Percentiles rank a stretch among this genome's conserved stretches.
These are phyloP conservation scores for Leptinotarsa tumamoca DNA, from an alignment of 2,888 invertebrate species.

Conservation along the genomic window DNA sequence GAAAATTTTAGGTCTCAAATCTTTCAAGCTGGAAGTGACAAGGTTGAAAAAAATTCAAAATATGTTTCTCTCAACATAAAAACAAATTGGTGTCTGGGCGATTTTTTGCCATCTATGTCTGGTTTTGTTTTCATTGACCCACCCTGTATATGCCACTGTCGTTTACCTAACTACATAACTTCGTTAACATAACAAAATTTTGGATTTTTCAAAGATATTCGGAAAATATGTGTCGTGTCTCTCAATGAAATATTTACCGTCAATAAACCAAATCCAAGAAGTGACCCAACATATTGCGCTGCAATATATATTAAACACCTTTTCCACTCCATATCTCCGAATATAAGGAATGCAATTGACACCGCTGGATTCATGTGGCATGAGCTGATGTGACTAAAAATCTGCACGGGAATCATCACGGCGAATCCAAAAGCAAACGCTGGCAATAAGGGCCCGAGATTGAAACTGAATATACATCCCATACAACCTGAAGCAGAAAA, in stretches of 20 bases:
- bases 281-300: conserved; percentile 43
- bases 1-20: no score
- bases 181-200: no score
- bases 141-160: no score
- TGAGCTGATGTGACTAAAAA: conserved; percentile 37
- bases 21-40: no score
- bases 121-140: no score
- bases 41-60: no score
- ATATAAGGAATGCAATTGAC: conserved; percentile 36
- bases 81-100: no score
- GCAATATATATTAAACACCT: conserved; percentile 36
- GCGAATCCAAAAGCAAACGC: conserved; percentile 41
- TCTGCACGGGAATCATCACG: conserved; percentile 38
- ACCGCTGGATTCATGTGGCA: conserved; percentile 46
- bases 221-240: not conserved
- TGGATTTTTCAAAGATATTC: no score
- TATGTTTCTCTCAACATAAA: no score
- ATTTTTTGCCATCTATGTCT: no score
- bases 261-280: conserved; percentile 39
- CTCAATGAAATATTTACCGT: conserved; percentile 30
- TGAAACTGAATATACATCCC: conserved; percentile 35
- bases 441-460: conserved; percentile 41
- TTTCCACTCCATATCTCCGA: conserved; percentile 38
- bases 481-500: conserved; percentile 37
- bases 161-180: no score